Evolutionary conservation across 2,113 vertebrate species (phyloP), one percentile per base, ranked within the genome.

Genomic region (Glaucidium brasilianum): DNA sequence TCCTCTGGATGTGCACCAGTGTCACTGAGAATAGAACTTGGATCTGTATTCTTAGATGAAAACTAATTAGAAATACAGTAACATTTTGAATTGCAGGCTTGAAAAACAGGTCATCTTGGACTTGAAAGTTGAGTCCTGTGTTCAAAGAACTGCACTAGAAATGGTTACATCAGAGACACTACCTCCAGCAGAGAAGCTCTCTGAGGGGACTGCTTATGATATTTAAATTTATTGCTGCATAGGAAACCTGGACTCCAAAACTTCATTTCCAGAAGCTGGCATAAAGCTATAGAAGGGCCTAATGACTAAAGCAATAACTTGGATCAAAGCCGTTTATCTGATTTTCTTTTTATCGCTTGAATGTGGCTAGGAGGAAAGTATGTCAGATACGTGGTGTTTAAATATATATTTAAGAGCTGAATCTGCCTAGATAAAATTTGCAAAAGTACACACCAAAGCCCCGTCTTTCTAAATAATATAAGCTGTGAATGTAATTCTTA

Each of bases 301-400:
- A 59, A 88, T 71, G 92, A 93, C 60, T 39, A 92, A 86, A 95
- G 76, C 79, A 94, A 66, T 67, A 75, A 71, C 67, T 73, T 94
- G 96, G 75, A 88, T 92, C 78, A 92, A 90, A 96, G 88, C 52
- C 6, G 1, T 63, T 96, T 89, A 84, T 94, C 91, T 96, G 94
- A 96, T 91, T 91, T 79, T 62, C 53, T 23, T 72, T 37, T 92
- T 74, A 71, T 84, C 56, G 47, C 72, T 81, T 39, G 37, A 74
- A 26, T 52, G 60, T 72, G 89, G 39, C 56, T 45, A 26, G 68
- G 49, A 80, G 82, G 72, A 81, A 92, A 83, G 32, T 14, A 50
- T 88, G 83, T 66, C 83, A 90, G 58, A 78, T 79, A 58, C 64
- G 75, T 59, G 59, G 47, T 12, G 72, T 78, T 93, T 83, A 69